Evolutionary conservation across 1,140 invertebrate species (phyloP), one percentile per base, ranked within the genome.

Genomic region (Papilio xuthus): DNA sequence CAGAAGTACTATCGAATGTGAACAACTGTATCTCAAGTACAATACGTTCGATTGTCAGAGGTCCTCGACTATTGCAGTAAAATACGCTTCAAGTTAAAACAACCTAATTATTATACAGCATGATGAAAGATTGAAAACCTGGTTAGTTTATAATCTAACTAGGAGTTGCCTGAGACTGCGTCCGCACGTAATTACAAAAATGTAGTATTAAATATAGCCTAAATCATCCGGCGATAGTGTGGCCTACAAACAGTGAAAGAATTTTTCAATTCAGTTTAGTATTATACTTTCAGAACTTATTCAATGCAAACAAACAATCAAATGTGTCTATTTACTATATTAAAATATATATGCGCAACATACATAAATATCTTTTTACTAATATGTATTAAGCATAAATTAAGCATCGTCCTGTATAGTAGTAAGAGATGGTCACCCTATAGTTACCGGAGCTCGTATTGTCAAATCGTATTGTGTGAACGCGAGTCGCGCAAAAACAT

Each of bases 21-120:
- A 67, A 67, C 60, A 28, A 28, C 4, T 6, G 60, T 60, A 60
- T 67, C n/a, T 32, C 60, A 32, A 67, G 60, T 28, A 67, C 23
- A 32, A 67, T 26, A 67, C 32, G 32, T 67, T 67, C 60, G 26
- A 67, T 67, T 67, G 60, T 67, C 23, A 67, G n/a, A 67, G 60
- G 23, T 20, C 60, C 60, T 67, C 60, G 8, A 32, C 12, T 28
- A 67, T 53, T 53, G 50, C 50, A 53, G 50, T n/a, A 53, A 53
- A n/a, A 53, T 60, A 60, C 20, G 53, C 9, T 56, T 56, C 18
- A 53, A 53, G 15, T 18, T 18, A 53, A 13, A 4, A 56, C 23
- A 23, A 60, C 56, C 23, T 26, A 26, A 2, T 60, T 4, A 26
- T 60, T 26, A 9, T 13, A 10, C 0, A 60, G 18, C 9, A 47